Base-by-base conservation (phyloP, 2,888 invertebrate genomes). In the Drosophila longiperda region DNA sequence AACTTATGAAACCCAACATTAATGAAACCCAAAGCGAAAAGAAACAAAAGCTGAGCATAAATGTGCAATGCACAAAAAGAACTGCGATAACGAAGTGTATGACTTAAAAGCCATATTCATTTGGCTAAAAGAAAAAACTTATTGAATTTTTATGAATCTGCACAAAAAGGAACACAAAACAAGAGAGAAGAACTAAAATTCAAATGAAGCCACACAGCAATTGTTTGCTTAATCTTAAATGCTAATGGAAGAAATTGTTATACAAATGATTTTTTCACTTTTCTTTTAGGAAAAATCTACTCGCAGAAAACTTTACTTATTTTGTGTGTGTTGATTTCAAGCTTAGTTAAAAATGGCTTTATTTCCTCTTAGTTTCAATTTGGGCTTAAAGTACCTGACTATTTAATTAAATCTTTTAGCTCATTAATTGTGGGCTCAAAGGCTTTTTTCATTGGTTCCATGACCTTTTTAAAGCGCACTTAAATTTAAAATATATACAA, bases 111-210 rank as follows among this genome's bases (percentile, higher is more conserved):
- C 67, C 71, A 67, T 75, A 83, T 79, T 76, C 54, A 79, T 76
- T 83, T 79, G 60, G 53, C 55, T 62, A 52, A 53, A 12, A 32
- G 34, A 49, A 38, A 81, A 80, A 76, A 76, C 85, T 66, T 85
- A 87, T 86, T 85, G 88, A 83, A 85, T 89, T 87, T 87, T 81
- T 71, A 87, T 83, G 83, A 83, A 74, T 61, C 78, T 64, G 66
- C 20, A 65, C 50, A 57, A 66, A 59, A 57, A 50, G 40, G 9
- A 26, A 26, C 45, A 42, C 26, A 54, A 66, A 70, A 34, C 23
- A 53, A 59, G 58, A 17, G n/a, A 20, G n/a, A 32, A 50, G 33
- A 45, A 42, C 48, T 20, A 40, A 63, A 45, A 33, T 48, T 26
- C 38, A 29, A 45, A 38, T 3, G 12, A 52, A 60, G 53, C 38